Base-by-base conservation (phyloP, 2,888 invertebrate species). In the Drosophila recens region DNA sequence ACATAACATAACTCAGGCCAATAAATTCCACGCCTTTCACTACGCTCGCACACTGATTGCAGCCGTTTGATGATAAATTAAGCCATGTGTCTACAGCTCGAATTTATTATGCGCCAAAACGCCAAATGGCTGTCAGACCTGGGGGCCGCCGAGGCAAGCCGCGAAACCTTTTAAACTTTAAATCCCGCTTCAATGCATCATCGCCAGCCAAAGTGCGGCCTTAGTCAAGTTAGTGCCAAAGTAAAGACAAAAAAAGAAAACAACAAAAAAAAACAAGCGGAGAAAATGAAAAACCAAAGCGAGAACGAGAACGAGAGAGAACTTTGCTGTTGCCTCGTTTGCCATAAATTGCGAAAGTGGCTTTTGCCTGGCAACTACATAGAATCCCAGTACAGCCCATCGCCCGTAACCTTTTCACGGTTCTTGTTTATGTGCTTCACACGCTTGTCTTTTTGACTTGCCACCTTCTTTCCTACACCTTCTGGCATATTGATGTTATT, bases 111-210 rank as follows among this genome's bases (percentile, higher is more conserved):
- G 85, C 85, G 84, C 84, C 87, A 85, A 85, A 85, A 85, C 76
- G 87, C 84, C 88, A 87, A 87, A 88, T 74, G 87, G 79, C 85
- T 86, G 84, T 87, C 82, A 85, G 83, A 59, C 58, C 64, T 54
- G 73, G 42, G 62, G 65, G 67, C 57, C 56, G 64, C 57, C 56
- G 61, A 42, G 71, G 70, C 76, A 67, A 73, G 71, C 82, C 80
- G 82, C 87, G 80, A 87, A 87, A 87, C 87, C 84, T 84, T 87
- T 86, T 87, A 82, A 87, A 87, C 88, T 87, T 83, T 83, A 87
- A 87, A 83, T 87, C 86, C 86, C 65, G 79, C 81, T 80, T 80
- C 88, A 83, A 86, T 87, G 86, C 83, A 86, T 86, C 86, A 86
- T 87, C 77, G 88, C 71, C 27, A 52, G 59, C 58, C 75, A 71